Conservation (phyloP, 2,888 invertebrate species). For the Frankliniella fusca region DNA sequence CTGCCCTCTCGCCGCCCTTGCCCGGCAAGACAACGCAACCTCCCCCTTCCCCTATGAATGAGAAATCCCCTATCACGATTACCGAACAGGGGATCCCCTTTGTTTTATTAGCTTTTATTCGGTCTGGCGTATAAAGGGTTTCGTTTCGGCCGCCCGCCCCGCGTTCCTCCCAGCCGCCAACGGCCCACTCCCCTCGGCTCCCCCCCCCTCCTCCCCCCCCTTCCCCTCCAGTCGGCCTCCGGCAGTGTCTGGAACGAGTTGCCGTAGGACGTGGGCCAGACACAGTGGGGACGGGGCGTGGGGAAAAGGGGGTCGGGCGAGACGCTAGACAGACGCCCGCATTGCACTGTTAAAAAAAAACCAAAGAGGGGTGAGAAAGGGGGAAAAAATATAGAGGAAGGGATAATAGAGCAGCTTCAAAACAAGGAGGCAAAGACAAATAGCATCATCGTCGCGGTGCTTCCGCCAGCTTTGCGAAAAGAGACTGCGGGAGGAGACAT, state of each 20-base stretch:
- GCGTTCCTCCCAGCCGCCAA: not conserved
- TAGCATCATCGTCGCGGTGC: too few relatives aligned
- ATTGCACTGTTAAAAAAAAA: conserved; percentile 13
- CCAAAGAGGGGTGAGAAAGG: too few relatives aligned
- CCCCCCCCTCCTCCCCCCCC: not conserved
- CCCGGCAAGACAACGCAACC: not conserved
- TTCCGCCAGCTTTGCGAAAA: too few relatives aligned
- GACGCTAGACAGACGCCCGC: conserved; percentile 9
- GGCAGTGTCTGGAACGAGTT: conserved; percentile 1
- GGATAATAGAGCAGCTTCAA: too few relatives aligned
- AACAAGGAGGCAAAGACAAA: too few relatives aligned
- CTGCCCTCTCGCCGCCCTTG: not conserved
- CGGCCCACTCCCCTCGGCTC: not conserved
- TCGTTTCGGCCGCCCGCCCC: conserved; percentile 10
- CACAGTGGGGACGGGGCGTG: not conserved
- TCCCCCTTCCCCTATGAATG: conserved; percentile 15
- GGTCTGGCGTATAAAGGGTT: conserved; percentile 26
- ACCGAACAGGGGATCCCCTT: conserved; percentile 6
- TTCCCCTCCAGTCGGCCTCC: not conserved
- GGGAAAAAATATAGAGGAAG: too few relatives aligned
- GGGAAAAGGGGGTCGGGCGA: not conserved
- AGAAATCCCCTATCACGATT: conserved; percentile 16
- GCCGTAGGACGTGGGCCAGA: not conserved
- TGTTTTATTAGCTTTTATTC: conserved; percentile 27
- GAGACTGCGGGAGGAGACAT: too few relatives aligned